Base-by-base conservation (phyloP, 2,888 invertebrate genomes). In the Tiliacea aurago region DNA sequence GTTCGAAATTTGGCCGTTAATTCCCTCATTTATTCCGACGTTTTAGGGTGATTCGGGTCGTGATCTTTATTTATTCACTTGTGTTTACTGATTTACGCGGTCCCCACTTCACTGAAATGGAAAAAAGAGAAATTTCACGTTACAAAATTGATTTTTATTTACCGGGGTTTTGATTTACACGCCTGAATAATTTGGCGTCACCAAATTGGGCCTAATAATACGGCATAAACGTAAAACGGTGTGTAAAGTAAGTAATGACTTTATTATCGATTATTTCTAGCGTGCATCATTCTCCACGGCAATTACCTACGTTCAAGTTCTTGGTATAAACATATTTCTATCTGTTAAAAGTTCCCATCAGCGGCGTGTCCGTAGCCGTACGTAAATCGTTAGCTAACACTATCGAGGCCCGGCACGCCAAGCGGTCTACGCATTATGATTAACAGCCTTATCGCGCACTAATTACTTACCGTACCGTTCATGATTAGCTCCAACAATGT, bases 351-450 rank as follows among this genome's bases (percentile, higher is more conserved):
- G 58, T 80, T 80, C 77, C 80, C 75, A 68, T 84, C 81, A 78
- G 55, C 68, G 47, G 55, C 68, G 47, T 73, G 71, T 61, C 73
- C 6, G 47, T 33, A 80, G 65, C 73, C 20, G 51, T 37, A 77
- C 66, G 84, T 73, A 49, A 70, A 20, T n/a, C 74, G 73, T 68
- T 68, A 62, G 73, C 68, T 67, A 67, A 68, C 63, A 65, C 71
- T 80, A 78, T 84, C 80, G 73, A 75, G 59, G 76, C 75, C 74
- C 74, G 82, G 72, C 86, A 84, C 85, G 83, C 83, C 91, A 91
- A 92, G 88, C 89, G 90, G 78, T 88, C 85, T 70, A 82, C 89
- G 90, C 91, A 89, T 94, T 93, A 92, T 91, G 91, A 93, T 94
- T 91, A 91, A 87, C 84, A 23, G 66, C 83, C 83, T 91, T 92